These are phyloP conservation scores for Danaus chrysippus DNA, from an alignment of 2,888 invertebrate genomes.

Conservation along the genomic window DNA sequence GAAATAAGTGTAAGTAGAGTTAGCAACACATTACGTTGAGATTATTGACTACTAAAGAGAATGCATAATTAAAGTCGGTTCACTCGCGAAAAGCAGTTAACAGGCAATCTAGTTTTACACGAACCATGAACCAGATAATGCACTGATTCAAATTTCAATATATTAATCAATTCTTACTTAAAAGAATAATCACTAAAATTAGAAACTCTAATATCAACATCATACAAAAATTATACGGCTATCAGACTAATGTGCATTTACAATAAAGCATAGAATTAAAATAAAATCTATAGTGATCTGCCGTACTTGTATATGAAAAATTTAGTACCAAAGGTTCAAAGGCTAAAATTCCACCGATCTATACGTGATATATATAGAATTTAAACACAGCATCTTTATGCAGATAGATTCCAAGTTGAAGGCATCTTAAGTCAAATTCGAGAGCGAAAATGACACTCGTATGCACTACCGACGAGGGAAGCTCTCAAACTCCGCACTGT, in stretches of 20 bases:
- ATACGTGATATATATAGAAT: background rate
- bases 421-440: slow-evolving; percentile 26
- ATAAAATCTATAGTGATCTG: too few species aligned
- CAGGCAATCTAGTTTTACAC: slow-evolving; percentile 26
- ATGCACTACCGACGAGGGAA: slow-evolving; percentile 18
- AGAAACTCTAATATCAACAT: too few species aligned
- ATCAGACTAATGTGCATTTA: too few species aligned
- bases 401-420: slow-evolving; percentile 21
- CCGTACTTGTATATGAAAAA: too few species aligned
- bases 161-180: slow-evolving; percentile 2
- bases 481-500: slow-evolving; percentile 17
- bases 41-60: slow-evolving; percentile 24
- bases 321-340: too few species aligned
- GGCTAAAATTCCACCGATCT: background rate
- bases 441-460: slow-evolving; percentile 23
- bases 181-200: background rate
- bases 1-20: background rate
- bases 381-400: slow-evolving; percentile 18
- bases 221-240: too few species aligned
- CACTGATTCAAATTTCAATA: slow-evolving; percentile 19
- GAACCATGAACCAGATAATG: slow-evolving; percentile 30
- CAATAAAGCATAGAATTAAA: too few species aligned
- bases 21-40: slow-evolving; percentile 10
- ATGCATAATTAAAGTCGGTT: slow-evolving; percentile 30
- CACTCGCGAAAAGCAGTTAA: slow-evolving; percentile 24